Percentiles rank a stretch among this genome's conserved stretches.
Conservation (phyloP, 2,888 invertebrate species). For the Dendrolimus pini region DNA sequence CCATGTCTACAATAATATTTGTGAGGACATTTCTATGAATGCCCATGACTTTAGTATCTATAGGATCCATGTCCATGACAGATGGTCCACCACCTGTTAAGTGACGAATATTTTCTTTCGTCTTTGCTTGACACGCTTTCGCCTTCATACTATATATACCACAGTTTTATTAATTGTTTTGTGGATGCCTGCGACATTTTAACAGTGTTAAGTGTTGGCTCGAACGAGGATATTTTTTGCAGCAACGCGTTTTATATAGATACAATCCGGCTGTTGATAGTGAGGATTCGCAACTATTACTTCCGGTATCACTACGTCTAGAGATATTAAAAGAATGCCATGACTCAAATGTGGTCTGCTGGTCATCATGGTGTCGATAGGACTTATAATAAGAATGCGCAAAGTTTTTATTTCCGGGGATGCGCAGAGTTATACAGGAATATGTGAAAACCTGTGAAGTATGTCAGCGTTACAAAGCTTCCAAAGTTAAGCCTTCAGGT, state of each 20-base stretch:
- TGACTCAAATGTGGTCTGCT: constrained; percentile 1
- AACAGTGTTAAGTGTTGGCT: constrained; percentile 9
- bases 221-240: constrained; percentile 5
- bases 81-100: too few relatives aligned
- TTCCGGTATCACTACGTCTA: not conserved
- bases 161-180: too few relatives aligned
- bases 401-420: constrained; percentile 4
- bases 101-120: too few relatives aligned
- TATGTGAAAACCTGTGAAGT: constrained; percentile 3
- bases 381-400: not conserved
- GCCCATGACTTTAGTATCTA: too few relatives aligned
- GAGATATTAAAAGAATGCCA: constrained; percentile 1
- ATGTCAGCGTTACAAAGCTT: constrained; percentile 7
- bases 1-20: too few relatives aligned
- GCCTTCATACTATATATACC: too few relatives aligned
- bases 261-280: too few relatives aligned
- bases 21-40: too few relatives aligned
- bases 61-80: too few relatives aligned
- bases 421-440: constrained; percentile 3
- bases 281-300: not conserved
- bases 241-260: too few relatives aligned
- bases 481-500: constrained; percentile 8
- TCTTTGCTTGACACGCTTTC: too few relatives aligned
- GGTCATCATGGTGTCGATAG: constrained; percentile 7
- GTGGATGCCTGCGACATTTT: too few relatives aligned